Base-by-base conservation (phyloP, 1,140 invertebrate species). In the Macrobrachium nipponense region DNA sequence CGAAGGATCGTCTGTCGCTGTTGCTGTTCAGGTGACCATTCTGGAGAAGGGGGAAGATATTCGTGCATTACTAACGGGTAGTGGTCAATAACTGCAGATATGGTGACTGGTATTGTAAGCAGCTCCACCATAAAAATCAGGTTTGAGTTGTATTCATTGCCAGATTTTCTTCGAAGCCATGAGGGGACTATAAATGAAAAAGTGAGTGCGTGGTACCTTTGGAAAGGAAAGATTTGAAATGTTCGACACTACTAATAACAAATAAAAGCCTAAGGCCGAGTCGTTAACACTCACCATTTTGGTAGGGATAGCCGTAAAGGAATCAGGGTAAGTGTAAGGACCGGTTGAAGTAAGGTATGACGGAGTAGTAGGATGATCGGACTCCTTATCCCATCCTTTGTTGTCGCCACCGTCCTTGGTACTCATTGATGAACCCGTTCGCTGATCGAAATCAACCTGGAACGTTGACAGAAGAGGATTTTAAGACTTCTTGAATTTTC, bases 381-480 rank as follows among this genome's bases (percentile, higher is more conserved):
- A 59, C 23, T 84, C 82, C 72, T 84, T 84, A 27, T 84, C 82
- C 84, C 84, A 86, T 11, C 72, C 79, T 66, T 87, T 70, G 75
- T 86, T 61, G 59, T 87, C 88, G 59, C 82, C 59, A 5, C 51
- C 51, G 27, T 89, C 87, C 72, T 87, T 87, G 79, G 83, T 89
- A 75, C 88, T 89, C 86, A 89, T 68, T 23, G 88, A 89, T 6
- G 88, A 89, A 7, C 88, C 88, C 0, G 88, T 89, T 43, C 88
- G 78, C 82, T 89, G 87, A 60, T 89, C 88, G 78, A 89, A 23
- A 27, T 89, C 88, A 10, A 89, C 88, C 88, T 89, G 86, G 10
- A 59, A 12, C 15, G 8, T 17, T 5, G 64, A 77, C 43, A 51
- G 51, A 51, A 51, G 8, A 51, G 51, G 51, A 12, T 51, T 51